These are phyloP conservation scores for Malurus cyaneus DNA, from an alignment of 2,113 vertebrate species.

Conservation along the genomic window DNA sequence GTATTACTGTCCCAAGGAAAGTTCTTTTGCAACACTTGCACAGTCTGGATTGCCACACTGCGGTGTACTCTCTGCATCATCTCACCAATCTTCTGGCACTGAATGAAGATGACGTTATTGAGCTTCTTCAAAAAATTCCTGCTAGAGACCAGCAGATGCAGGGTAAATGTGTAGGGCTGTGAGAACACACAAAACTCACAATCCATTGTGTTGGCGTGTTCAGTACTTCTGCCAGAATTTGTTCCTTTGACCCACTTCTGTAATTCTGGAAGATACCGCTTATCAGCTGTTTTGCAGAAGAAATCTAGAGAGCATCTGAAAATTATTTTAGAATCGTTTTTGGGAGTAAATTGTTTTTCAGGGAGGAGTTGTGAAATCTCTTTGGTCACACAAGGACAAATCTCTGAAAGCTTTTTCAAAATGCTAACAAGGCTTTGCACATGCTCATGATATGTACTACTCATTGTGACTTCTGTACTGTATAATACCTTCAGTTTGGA, in stretches of 20 bases:
- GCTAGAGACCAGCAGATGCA: slow-evolving; percentile 38
- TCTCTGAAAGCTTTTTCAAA: neutral
- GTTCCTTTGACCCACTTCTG: neutral
- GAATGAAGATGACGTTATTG: slow-evolving; percentile 85
- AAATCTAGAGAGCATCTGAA: neutral
- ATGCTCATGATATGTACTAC: neutral
- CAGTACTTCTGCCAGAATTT: neutral
- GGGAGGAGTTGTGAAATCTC: neutral
- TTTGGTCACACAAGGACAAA: neutral
- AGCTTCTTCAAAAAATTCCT: slow-evolving; percentile 83
- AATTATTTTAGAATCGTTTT: neutral
- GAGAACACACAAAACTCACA: neutral
- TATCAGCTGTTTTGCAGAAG: neutral
- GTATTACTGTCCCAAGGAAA: slow-evolving; percentile 76
- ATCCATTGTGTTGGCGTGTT: neutral
- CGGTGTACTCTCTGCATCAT: slow-evolving; percentile 88
- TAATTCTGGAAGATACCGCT: neutral
- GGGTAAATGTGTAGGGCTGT: slow-evolving; percentile 37
- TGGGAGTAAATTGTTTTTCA: neutral
- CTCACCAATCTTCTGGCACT: slow-evolving; percentile 86
- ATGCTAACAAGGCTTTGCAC: neutral
- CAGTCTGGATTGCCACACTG: slow-evolving; percentile 88
- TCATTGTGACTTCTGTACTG: neutral
- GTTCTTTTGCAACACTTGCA: slow-evolving; percentile 86
- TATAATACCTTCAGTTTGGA: neutral